Evolutionary conservation across 2,888 invertebrate genomes (phyloP).

Genomic region (Drosophila atripex): DNA sequence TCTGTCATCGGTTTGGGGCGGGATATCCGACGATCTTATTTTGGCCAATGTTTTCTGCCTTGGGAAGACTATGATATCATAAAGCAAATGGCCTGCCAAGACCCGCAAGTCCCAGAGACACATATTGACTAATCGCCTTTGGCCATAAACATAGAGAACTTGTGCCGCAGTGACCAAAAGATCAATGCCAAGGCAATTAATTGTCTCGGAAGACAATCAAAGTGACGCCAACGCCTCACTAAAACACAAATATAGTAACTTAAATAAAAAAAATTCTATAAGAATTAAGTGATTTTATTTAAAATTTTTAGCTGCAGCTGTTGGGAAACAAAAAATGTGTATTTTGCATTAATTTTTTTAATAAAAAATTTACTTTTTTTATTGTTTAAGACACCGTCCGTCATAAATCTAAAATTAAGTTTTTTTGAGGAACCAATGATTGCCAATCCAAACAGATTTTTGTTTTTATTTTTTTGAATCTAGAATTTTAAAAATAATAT

Average conservation of each 20-base stretch:
- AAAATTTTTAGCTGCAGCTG: not conserved
- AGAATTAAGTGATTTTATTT: constrained; percentile 3
- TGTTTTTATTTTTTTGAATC: not conserved
- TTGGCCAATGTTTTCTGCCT: not conserved
- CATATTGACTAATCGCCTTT: constrained; percentile 61
- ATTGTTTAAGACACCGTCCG: not conserved
- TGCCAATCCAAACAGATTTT: not conserved
- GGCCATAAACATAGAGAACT: constrained; percentile 65
- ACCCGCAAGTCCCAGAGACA: constrained; percentile 16
- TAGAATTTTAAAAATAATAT: not conserved
- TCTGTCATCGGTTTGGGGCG: constrained; percentile 16
- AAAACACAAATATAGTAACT: constrained; percentile 27
- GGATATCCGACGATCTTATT: not conserved
- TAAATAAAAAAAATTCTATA: constrained; percentile 7
- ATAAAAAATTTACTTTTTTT: not conserved
- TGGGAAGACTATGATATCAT: constrained; percentile 60
- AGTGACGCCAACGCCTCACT: constrained; percentile 59
- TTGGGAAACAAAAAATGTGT: not conserved
- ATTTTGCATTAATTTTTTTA: not conserved
- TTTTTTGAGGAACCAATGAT: not conserved
- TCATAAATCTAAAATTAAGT: not conserved
- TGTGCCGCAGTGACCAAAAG: constrained; percentile 53
- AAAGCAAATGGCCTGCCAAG: constrained; percentile 30
- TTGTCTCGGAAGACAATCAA: constrained; percentile 60
- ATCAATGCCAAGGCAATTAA: constrained; percentile 76